Evolutionary conservation across 2,113 vertebrate species (phyloP).

Genomic region (Alethe diademata): DNA sequence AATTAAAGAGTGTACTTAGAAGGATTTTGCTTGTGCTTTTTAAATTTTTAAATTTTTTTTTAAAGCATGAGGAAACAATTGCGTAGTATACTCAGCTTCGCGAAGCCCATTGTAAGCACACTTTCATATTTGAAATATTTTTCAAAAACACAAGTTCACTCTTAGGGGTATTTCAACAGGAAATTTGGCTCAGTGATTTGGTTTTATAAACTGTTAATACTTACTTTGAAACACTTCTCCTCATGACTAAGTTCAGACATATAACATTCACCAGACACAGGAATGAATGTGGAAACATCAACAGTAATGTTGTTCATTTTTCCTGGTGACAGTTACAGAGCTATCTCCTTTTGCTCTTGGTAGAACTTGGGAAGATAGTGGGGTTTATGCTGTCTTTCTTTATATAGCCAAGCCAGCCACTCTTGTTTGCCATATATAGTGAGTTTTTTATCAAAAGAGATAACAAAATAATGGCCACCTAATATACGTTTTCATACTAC

Average conservation of each 20-base stretch:
- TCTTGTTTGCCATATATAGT: neutral
- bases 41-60: neutral
- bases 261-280: neutral
- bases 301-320: neutral
- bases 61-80: neutral
- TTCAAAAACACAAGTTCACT: neutral
- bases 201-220: neutral
- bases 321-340: neutral
- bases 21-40: neutral
- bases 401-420: neutral
- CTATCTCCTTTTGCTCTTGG: neutral
- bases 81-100: neutral
- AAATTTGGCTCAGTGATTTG: neutral
- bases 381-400: neutral
- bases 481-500: conserved; percentile 27
- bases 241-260: neutral
- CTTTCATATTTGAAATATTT: neutral
- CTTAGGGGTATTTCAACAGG: neutral
- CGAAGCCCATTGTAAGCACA: neutral
- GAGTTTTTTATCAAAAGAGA: neutral
- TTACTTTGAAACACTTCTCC: neutral
- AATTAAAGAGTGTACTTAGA: neutral
- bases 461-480: neutral
- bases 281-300: neutral
- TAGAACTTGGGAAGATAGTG: neutral